Conservation (phyloP, 1,140 invertebrate species). For the Lepidurus apus region DNA sequence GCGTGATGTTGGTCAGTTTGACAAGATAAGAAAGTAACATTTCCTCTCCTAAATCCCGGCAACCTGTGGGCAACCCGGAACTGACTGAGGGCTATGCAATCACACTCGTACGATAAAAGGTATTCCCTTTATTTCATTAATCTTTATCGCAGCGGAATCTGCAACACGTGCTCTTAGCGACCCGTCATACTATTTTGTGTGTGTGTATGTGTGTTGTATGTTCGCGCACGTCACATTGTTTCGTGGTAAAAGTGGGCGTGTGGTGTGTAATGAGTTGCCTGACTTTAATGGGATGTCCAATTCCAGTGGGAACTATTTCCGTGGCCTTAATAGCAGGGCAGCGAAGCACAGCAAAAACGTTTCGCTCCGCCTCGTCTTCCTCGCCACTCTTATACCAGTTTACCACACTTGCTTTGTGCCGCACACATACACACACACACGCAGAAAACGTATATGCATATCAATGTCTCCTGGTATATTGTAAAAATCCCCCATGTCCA, state of each 20-base stretch:
- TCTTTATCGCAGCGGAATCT: neutral
- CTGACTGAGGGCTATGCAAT: neutral
- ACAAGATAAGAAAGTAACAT: neutral
- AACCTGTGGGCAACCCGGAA: neutral
- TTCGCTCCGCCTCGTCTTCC: conserved; percentile 16
- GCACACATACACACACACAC: conserved; percentile 3
- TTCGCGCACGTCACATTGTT: conserved; percentile 18
- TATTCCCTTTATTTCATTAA: neutral
- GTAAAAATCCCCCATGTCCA: neutral
- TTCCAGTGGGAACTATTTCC: conserved; percentile 21
- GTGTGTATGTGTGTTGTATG: neutral
- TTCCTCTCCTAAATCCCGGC: neutral
- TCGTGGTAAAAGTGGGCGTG: conserved; percentile 20
- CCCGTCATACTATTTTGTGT: neutral
- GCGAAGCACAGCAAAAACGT: conserved; percentile 17
- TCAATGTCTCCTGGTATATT: neutral
- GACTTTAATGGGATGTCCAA: conserved; percentile 21
- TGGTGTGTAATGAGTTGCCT: conserved; percentile 18
- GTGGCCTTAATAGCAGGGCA: conserved; percentile 20
- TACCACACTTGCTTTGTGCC: neutral
- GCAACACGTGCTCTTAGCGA: neutral
- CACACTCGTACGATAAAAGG: neutral
- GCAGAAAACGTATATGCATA: neutral
- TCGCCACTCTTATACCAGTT: conserved; percentile 21
- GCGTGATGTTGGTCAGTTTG: neutral